Percentiles rank a stretch among this genome's conserved stretches.
Evolutionary conservation across 2,888 invertebrate genomes (phyloP).

Genomic region (Tipula lateralis): DNA sequence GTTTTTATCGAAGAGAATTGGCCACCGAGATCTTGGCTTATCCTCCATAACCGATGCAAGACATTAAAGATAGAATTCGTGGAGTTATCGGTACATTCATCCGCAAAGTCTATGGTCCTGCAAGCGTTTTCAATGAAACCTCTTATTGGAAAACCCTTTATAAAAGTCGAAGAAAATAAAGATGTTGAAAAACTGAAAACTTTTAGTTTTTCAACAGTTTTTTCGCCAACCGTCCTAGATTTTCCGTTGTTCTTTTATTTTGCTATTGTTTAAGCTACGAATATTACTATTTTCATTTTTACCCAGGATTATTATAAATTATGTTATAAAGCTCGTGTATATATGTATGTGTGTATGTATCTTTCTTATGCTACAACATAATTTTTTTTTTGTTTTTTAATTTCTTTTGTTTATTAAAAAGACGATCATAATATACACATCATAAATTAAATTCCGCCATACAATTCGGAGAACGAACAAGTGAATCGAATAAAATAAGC

Average conservation of each 20-base stretch:
- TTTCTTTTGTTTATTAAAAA: background rate
- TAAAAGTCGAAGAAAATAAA: background rate
- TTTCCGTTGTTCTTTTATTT: background rate
- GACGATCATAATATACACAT: background rate
- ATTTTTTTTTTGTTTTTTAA: background rate
- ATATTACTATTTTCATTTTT: background rate
- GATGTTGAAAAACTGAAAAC: background rate
- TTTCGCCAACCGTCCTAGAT: background rate
- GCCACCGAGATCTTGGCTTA: too few relatives aligned
- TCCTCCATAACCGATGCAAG: too few relatives aligned
- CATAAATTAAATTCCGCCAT: background rate
- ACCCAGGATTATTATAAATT: background rate
- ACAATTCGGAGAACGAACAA: background rate
- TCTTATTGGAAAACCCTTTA: too few relatives aligned
- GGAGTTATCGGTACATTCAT: too few relatives aligned
- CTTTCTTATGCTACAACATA: background rate
- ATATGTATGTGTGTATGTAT: too few relatives aligned
- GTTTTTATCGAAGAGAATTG: too few relatives aligned
- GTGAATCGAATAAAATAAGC: background rate
- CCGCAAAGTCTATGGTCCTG: too few relatives aligned
- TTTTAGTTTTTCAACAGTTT: background rate
- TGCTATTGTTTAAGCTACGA: background rate
- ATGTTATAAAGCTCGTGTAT: too few relatives aligned
- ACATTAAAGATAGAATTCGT: too few relatives aligned
- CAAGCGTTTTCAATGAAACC: background rate